phyloP scores from a whole-genome alignment of 2,113 vertebrate genomes.

The Callaeas wilsoni region DNA sequence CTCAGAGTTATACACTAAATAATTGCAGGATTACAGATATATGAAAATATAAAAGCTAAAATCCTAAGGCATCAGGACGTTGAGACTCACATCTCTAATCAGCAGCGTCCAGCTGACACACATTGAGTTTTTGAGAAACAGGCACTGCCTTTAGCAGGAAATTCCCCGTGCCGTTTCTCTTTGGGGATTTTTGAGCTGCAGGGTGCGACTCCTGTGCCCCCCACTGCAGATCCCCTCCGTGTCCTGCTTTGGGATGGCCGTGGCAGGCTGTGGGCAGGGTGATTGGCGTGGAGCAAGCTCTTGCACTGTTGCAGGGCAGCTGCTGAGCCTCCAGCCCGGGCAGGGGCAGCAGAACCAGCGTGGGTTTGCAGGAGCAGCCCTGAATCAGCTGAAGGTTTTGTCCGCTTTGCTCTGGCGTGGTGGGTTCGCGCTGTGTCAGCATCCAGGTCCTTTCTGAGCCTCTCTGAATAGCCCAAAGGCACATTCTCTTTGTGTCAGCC shows the following conservation, averaged over 20 bases:
- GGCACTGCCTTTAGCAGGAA: not conserved
- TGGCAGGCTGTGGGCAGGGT: not conserved
- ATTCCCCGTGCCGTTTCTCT: not conserved
- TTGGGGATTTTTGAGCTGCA: not conserved
- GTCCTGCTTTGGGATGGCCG: not conserved
- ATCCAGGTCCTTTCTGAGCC: not conserved
- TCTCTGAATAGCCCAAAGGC: not conserved
- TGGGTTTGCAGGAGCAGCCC: not conserved
- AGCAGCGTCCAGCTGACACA: not conserved
- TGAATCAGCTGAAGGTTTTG: not conserved
- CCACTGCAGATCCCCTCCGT: accelerated
- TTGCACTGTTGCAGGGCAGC: not conserved
- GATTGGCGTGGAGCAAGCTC: not conserved
- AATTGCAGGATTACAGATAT: too few species aligned
- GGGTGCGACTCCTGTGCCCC: not conserved
- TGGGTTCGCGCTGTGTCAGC: not conserved
- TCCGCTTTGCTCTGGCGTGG: not conserved
- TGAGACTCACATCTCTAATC: not conserved
- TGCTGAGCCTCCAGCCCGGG: not conserved
- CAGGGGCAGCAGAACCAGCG: not conserved
- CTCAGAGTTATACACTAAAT: too few species aligned
- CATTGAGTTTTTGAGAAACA: not conserved
- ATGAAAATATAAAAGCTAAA: too few species aligned
- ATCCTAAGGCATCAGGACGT: too few species aligned
- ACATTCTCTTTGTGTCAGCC: not conserved